A percentile compares a stretch with the other conserved stretches of the same genome.
Conservation (phyloP, 2,113 vertebrate genomes). For the Nothocercus julius region DNA sequence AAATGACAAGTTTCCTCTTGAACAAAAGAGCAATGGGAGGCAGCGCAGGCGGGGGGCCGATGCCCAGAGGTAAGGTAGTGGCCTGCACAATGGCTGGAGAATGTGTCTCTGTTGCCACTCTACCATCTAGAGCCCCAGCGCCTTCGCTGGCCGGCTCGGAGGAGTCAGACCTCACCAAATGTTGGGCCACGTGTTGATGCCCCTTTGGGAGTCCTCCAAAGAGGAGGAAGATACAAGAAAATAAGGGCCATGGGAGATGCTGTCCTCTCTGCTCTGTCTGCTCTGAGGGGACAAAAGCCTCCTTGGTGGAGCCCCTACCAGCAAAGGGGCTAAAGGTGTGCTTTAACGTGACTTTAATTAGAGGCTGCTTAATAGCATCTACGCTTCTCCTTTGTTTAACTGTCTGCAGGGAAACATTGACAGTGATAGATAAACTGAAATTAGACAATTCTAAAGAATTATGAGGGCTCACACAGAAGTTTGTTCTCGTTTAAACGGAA, state of each 20-base stretch:
- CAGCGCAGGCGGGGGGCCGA: slow-evolving; percentile 17
- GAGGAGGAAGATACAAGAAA: not conserved
- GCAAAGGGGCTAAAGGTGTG: not conserved
- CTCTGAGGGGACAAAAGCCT: not conserved
- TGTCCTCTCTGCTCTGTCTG: not conserved
- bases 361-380: not conserved
- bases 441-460: not conserved
- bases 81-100: slow-evolving; percentile 49
- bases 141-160: not conserved
- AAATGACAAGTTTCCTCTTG: slow-evolving; percentile 57
- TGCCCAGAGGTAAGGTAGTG: slow-evolving; percentile 47
- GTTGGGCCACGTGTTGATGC: not conserved
- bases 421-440: not conserved
- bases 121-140: slow-evolving; percentile 35
- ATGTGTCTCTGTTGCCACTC: slow-evolving; percentile 43
- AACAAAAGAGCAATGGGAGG: slow-evolving; percentile 75
- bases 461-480: not conserved
- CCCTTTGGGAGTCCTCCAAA: not conserved
- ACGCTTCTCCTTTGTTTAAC: not conserved
- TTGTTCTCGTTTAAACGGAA: slow-evolving; percentile 42
- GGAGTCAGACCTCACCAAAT: not conserved
- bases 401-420: not conserved
- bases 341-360: not conserved
- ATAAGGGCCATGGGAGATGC: not conserved
- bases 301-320: not conserved